Conservation (phyloP, 2,888 invertebrate species). For the Luperina nickerlii region DNA sequence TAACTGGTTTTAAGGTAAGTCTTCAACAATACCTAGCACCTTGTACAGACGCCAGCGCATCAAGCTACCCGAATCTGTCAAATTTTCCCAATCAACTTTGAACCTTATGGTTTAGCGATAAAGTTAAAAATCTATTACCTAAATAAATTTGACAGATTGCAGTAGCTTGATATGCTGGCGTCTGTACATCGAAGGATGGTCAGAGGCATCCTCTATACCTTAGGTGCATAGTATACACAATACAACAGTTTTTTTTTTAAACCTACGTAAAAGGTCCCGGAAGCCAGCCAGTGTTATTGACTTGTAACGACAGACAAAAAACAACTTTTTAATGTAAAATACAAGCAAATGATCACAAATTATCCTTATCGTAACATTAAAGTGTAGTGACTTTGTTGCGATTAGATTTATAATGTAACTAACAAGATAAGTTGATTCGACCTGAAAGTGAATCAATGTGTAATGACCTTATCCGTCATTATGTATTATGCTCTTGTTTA, state of each 20-base stretch:
- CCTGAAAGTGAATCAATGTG: slow-evolving; percentile 52
- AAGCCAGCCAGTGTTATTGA: neutral
- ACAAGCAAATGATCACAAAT: slow-evolving; percentile 4
- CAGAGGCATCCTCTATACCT: neutral
- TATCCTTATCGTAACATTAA: slow-evolving; percentile 24
- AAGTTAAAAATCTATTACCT: too few relatives aligned
- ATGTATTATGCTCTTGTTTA: slow-evolving; percentile 33
- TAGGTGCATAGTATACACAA: neutral
- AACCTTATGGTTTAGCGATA: too few relatives aligned
- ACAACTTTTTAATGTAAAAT: slow-evolving; percentile 4
- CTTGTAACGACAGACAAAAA: neutral
- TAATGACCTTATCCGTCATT: slow-evolving; percentile 52
- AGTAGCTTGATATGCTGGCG: too few relatives aligned
- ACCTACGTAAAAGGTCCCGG: neutral
- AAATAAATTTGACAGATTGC: too few relatives aligned
- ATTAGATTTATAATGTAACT: slow-evolving; percentile 25
- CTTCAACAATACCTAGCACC: neutral
- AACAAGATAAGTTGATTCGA: slow-evolving; percentile 33
- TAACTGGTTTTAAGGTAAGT: slow-evolving; percentile 5
- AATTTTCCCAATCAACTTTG: too few relatives aligned
- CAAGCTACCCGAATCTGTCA: too few relatives aligned
- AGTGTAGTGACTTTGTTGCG: slow-evolving; percentile 19
- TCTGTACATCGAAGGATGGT: neutral
- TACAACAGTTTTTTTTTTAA: neutral
- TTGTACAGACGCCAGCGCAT: too few relatives aligned